Base-by-base conservation (phyloP, 2,797 vertebrate species). In the Nyctibius grandis region DNA sequence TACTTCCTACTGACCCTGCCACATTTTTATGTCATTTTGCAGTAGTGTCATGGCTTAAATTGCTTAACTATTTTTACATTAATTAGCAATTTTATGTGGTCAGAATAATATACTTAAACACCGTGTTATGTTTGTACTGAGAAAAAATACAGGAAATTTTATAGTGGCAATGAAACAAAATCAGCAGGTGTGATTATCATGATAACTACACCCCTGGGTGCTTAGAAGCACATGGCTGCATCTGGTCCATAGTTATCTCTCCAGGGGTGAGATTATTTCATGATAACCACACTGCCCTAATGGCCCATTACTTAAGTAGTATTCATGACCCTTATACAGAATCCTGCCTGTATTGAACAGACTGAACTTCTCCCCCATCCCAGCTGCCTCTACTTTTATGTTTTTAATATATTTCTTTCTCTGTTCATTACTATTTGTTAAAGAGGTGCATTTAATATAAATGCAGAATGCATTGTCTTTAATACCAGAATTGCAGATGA, bases 171-270 rank as follows among this genome's bases (percentile, higher is more conserved):
- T 75, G 89, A 93, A 73, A 68, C 28, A 78, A 95, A 96, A 95
- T 96, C 88, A 97, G 93, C 93, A 97, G 93, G 93, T 97, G 76
- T 85, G 95, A 93, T 97, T 96, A 96, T 93, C 75, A 97, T 78
- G 84, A 91, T 96, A 96, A 97, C 77, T 93, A 64, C 69, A 86
- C 85, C 45, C 88, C 51, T 80, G 85, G 70, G 94, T 97, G 51
- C 67, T 91, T 79, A 77, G 88, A 94, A 91, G 69, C 72, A 96
- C 93, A 92, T 68, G 92, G 72, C 69, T 97, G 59, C 86, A 93
- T 97, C 90, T 97, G 95, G 88, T 83, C 93, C 78, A 26, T 86
- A 94, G 95, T 85, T 96, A 85, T 94, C 93, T 95, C 92, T 97
- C 96, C 85, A 86, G 85, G 91, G 89, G 83, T 94, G 93, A 96